phyloP scores from a whole-genome alignment of 2,797 vertebrate genomes.

The Mormyrus proboscirostris region DNA sequence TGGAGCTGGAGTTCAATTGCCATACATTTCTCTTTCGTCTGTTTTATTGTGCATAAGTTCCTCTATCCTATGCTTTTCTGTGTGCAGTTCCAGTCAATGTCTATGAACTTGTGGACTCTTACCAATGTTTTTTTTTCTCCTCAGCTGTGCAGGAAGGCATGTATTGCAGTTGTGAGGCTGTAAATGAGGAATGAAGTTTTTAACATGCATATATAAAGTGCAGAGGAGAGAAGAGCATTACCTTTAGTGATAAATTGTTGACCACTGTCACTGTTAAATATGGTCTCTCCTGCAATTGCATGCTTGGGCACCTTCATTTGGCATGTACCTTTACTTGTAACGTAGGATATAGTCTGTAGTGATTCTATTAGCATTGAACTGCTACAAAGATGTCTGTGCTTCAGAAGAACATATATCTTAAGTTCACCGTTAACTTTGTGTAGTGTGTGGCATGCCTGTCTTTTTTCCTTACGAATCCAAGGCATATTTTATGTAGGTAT shows the following conservation, averaged over 20 bases:
- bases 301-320: slow-evolving; percentile 53
- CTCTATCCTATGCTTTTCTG: slow-evolving; percentile 48
- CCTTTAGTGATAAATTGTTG: slow-evolving; percentile 30
- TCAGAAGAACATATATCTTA: slow-evolving; percentile 27
- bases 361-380: slow-evolving; percentile 48
- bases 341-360: slow-evolving; percentile 53
- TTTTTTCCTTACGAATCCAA: background rate
- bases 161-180: background rate
- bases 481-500: slow-evolving; percentile 10
- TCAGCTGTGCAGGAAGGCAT: slow-evolving; percentile 28
- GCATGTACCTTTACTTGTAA: slow-evolving; percentile 57
- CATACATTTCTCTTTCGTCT: slow-evolving; percentile 38
- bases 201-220: slow-evolving; percentile 4
- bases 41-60: slow-evolving; percentile 54
- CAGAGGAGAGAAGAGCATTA: slow-evolving; percentile 26
- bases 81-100: slow-evolving; percentile 47
- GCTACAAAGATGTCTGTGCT: slow-evolving; percentile 33
- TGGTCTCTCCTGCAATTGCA: slow-evolving; percentile 51
- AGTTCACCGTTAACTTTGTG: slow-evolving; percentile 48
- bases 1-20: slow-evolving; percentile 13
- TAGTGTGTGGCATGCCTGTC: slow-evolving; percentile 33
- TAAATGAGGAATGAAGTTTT: background rate
- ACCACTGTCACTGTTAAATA: slow-evolving; percentile 38
- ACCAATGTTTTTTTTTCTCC: background rate
- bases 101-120: slow-evolving; percentile 28